Base-by-base conservation (phyloP, 2,888 invertebrate species). In the Eudemis profundana region DNA sequence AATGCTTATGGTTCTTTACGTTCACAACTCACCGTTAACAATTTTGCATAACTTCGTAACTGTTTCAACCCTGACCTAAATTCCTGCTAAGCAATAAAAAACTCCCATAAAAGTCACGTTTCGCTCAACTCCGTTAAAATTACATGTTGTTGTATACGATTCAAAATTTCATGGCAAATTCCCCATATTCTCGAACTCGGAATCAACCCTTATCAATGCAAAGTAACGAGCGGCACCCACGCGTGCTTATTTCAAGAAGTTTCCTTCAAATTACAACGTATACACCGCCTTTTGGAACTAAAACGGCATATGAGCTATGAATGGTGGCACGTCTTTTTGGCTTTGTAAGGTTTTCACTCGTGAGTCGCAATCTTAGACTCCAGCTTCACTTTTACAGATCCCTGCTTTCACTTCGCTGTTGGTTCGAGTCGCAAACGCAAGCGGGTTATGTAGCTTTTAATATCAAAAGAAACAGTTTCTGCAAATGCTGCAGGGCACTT, bases 331-430 rank as follows among this genome's bases (percentile, higher is more conserved):
- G 46, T 10, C 21, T 12, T 46, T 46, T 46, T 19, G 21, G 2
- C 1, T 46, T 12, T 12, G 17, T 8, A 10, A 5, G 46, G 46
- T 21, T 19, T 46, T 17, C 33, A 19, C 10, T 74, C 76, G 75
- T 68, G 76, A 78, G 72, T 78, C 75, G 73, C 81, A 78, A 83
- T 83, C 81, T 78, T 76, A 78, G 77, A 82, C 81, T 4, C 17
- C 49, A n/a, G 49, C 27, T 82, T 80, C 81, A 80, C 79, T 84
- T 78, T 78, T 77, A 78, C 74, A 79, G 72, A 79, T 80, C 76
- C 76, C 73, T 77, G 74, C 74, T 74, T 78, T 80, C 76, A 75
- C 78, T 80, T 76, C 78, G 76, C 76, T 78, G 74, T 74, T 70
- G 68, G 69, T 62, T 67, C 61, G 53, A 56, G 70, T 69, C 53